Percentiles rank a stretch among this genome's conserved stretches.
phyloP scores from a whole-genome alignment of 2,888 invertebrate species.

The Dasysyrphus albostriatus region DNA sequence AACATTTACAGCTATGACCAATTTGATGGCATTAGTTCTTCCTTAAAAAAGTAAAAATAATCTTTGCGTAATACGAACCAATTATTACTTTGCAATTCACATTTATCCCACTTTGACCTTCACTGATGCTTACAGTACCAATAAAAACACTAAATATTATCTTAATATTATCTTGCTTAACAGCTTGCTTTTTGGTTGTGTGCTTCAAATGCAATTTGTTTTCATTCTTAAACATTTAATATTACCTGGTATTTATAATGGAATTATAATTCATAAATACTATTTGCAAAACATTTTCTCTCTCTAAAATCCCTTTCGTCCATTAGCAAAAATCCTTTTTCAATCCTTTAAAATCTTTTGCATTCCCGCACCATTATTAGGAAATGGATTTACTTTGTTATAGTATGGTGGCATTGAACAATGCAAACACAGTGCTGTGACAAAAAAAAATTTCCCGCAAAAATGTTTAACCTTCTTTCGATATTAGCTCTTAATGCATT shows the following conservation, averaged over 20 bases:
- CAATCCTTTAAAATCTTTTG: constrained; percentile 50
- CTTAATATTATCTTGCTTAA: constrained; percentile 16
- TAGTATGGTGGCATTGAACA: neutral
- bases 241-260: constrained; percentile 3
- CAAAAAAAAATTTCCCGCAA: neutral
- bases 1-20: neutral
- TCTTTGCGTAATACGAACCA: no score
- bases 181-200: neutral
- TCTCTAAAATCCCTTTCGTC: constrained; percentile 55
- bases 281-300: constrained; percentile 34
- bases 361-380: constrained; percentile 2
- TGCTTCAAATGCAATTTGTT: constrained; percentile 17
- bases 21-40: neutral
- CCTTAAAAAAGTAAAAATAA: neutral
- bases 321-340: constrained; percentile 60
- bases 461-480: no score
- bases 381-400: neutral
- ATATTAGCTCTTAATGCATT: no score
- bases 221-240: neutral
- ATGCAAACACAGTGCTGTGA: neutral
- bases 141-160: constrained; percentile 8
- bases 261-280: constrained; percentile 43
- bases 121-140: neutral
- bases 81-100: neutral
- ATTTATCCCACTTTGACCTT: neutral